Base-by-base conservation (phyloP, 2,888 invertebrate species). In the Eudiplozoon nipponicum region DNA sequence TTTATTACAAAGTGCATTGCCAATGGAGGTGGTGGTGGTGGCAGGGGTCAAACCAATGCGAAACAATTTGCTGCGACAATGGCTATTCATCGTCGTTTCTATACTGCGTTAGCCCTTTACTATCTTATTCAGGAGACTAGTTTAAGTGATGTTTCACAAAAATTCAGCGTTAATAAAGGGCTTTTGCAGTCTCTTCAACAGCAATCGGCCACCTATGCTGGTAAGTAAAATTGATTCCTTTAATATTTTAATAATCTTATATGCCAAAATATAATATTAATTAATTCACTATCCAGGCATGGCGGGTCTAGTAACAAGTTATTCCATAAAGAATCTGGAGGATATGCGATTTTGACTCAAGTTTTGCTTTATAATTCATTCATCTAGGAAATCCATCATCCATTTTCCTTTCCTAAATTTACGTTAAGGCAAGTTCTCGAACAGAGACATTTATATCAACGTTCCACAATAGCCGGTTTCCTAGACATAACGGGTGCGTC, bases 141-240 rank as follows among this genome's bases (percentile, higher is more conserved):
- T 2, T 62, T 94, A 36, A 65, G 65, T 40, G 63, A 66, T 39
- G 80, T 81, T 1, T 72, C 76, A n/a, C 53, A 55, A 7, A 81
- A 77, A 55, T 90, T 72, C 54, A 70, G 69, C 48, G 75, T 76
- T 51, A 70, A 71, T 40, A 69, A 81, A 39, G 90, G 90, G 11
- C 68, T 76, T 58, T 61, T 94, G 18, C 90, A 94, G 61, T 70
- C 74, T 42, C 64, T 94, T 21, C 90, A 94, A 58, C 81, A 84
- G 57, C 71, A 74, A 41, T 73, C 86, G 1, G 72, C 86, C 23
- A 78, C 80, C 23, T 86, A 84, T 66, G 81, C 86, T 40, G 75
- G 74, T 72, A 44, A 26, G 47, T 28, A 35, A 41, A 19, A 23
- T 21, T 26, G 11, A 20, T 13, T 36, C 13, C 7, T n/a, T 36